Conservation (phyloP, 2,797 vertebrate species). For the Apodemus agrarius region DNA sequence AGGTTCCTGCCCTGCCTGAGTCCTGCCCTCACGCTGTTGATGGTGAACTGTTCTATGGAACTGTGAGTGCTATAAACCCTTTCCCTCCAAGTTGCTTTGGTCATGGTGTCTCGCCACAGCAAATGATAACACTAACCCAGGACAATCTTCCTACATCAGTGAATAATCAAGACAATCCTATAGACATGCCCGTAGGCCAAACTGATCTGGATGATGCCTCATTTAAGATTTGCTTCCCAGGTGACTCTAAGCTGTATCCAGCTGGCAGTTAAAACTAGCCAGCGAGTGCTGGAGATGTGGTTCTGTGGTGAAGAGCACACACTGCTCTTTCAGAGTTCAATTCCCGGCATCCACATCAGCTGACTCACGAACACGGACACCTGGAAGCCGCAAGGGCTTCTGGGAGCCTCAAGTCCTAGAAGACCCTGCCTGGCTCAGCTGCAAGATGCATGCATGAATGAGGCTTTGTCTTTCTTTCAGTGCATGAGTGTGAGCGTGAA, state of each 20-base stretch:
- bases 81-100: neutral
- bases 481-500: neutral
- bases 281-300: neutral
- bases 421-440: too few relatives aligned
- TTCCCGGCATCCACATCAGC: neutral
- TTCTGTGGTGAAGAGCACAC: neutral
- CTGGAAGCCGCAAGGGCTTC: neutral
- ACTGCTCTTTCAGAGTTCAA: neutral
- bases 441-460: neutral
- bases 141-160: neutral
- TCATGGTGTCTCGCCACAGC: neutral
- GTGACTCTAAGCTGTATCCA: neutral
- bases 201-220: neutral
- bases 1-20: neutral
- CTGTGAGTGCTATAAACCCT: neutral
- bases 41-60: neutral
- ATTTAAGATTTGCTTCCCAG: neutral
- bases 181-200: neutral
- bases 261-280: neutral
- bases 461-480: neutral
- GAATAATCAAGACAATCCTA: neutral
- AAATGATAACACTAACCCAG: neutral
- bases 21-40: neutral
- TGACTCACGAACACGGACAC: neutral
- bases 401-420: neutral